Evolutionary conservation across 35 echinoderm and acorn worm species (phyloP).

Genomic region (Lytechinus variegatus): DNA sequence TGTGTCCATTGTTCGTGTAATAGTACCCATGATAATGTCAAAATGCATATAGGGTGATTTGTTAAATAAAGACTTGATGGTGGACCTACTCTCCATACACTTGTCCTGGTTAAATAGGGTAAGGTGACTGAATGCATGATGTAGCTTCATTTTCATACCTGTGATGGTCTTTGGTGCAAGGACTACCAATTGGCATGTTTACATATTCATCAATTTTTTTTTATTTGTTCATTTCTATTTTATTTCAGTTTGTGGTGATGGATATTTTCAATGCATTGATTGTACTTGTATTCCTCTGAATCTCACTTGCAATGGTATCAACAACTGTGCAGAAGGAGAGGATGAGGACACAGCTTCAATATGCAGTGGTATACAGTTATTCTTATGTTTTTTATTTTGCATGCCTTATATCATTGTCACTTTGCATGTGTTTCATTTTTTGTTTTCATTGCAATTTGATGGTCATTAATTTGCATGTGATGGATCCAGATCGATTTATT

Average conservation of each 20-base stretch:
- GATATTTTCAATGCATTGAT: slow-evolving; percentile 15
- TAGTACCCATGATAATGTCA: too few relatives aligned
- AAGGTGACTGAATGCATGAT: too few relatives aligned
- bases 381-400: neutral
- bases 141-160: too few relatives aligned
- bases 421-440: neutral
- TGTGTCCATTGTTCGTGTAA: too few relatives aligned
- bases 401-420: neutral
- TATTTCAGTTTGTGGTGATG: neutral
- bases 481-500: too few relatives aligned
- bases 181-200: neutral
- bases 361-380: neutral
- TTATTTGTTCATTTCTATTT: neutral
- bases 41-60: too few relatives aligned
- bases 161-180: too few relatives aligned
- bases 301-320: neutral
- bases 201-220: neutral
- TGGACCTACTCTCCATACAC: too few relatives aligned
- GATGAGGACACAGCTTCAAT: neutral
- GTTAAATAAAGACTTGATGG: too few relatives aligned
- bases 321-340: neutral
- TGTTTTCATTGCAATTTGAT: neutral
- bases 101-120: too few relatives aligned
- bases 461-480: too few relatives aligned
- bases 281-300: neutral